A percentile compares a stretch with the other conserved stretches of the same genome.
Evolutionary conservation across 2,113 vertebrate species (phyloP).

Genomic region (Mormyrus lacerda): DNA sequence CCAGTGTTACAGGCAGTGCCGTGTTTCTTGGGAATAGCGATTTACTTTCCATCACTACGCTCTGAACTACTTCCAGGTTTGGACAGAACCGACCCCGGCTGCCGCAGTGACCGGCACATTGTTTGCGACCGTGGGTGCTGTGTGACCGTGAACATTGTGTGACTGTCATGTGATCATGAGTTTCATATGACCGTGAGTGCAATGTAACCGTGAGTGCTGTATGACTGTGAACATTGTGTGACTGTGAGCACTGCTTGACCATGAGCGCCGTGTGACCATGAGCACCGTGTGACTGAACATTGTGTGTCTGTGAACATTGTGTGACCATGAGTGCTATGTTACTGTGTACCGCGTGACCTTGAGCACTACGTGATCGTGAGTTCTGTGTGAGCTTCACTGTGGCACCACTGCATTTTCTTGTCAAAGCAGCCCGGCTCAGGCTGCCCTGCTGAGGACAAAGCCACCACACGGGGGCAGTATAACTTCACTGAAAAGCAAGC

Average conservation of each 20-base stretch:
- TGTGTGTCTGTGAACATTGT: no score
- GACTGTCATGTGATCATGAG: no score
- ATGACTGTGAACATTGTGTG: no score
- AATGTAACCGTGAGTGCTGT: no score
- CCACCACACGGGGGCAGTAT: slow-evolving; percentile 8
- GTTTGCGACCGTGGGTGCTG: neutral
- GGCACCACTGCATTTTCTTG: neutral
- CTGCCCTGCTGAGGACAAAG: neutral
- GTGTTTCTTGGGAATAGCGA: neutral
- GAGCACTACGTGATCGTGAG: neutral
- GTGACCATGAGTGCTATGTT: no score
- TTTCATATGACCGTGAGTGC: no score
- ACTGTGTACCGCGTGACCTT: neutral
- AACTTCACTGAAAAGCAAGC: neutral
- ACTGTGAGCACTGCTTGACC: no score
- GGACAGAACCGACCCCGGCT: neutral
- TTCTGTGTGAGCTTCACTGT: neutral
- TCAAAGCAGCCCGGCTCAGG: neutral
- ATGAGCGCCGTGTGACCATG: no score
- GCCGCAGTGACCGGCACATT: no score
- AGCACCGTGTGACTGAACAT: no score
- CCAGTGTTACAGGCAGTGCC: neutral
- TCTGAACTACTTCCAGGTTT: neutral
- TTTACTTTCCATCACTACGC: neutral
- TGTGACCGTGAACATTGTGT: no score